These are phyloP conservation scores for Lithophane semibrunnea DNA, from an alignment of 2,888 invertebrate species.

Conservation along the genomic window DNA sequence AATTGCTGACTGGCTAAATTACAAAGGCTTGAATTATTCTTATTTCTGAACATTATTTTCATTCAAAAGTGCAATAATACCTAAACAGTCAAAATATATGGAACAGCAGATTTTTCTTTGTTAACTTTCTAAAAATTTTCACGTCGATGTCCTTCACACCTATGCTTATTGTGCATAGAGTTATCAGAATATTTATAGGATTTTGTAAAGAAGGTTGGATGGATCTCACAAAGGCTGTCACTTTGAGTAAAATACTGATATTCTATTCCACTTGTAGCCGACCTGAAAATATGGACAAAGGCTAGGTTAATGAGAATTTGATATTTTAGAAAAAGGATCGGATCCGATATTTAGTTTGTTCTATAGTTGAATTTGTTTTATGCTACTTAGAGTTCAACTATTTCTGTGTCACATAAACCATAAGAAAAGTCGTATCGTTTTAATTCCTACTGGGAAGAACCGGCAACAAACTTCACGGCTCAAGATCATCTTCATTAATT, in stretches of 20 bases:
- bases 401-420: background rate
- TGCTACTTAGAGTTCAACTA: no score
- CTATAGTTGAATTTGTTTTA: no score
- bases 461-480: background rate
- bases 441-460: background rate
- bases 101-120: no score
- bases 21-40: no score
- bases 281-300: background rate
- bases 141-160: background rate
- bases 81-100: no score
- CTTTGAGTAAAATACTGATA: conserved; percentile 10
- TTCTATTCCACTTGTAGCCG: conserved; percentile 5
- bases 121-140: background rate
- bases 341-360: background rate
- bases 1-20: no score
- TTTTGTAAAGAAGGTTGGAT: conserved; percentile 1
- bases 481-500: background rate
- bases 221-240: conserved; percentile 11
- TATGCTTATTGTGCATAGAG: background rate
- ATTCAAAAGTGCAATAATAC: no score
- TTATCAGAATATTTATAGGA: background rate
- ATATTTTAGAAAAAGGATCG: background rate
- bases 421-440: background rate
- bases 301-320: conserved; percentile 2
- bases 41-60: no score